Evolutionary conservation across 2,888 invertebrate species (phyloP).

Genomic region (Papilio demoleus): DNA sequence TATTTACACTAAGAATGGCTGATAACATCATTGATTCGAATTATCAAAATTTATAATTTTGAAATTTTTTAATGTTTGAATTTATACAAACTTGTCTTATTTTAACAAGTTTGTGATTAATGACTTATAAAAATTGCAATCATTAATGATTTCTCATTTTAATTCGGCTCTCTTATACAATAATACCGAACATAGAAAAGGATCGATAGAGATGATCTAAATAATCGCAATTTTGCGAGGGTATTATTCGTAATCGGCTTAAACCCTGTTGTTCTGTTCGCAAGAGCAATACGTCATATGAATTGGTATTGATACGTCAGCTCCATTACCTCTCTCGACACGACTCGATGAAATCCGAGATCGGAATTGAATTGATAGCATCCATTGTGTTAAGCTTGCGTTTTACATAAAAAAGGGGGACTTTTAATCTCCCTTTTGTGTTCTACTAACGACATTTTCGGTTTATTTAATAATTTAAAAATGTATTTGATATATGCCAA

Average conservation of each 20-base stretch:
- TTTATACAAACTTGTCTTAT: too few relatives aligned
- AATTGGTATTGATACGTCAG: conserved; percentile 64
- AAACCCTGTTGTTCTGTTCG: conserved; percentile 30
- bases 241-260: conserved; percentile 35
- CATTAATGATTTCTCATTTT: too few relatives aligned
- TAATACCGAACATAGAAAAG: background rate
- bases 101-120: too few relatives aligned
- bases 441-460: conserved; percentile 4
- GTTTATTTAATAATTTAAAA: background rate
- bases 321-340: conserved; percentile 46
- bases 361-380: conserved; percentile 45
- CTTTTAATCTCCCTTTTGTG: conserved; percentile 22
- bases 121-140: too few relatives aligned
- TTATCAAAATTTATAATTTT: too few relatives aligned
- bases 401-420: conserved; percentile 25
- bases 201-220: conserved; percentile 10
- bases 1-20: too few relatives aligned
- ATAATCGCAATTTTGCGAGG: conserved; percentile 31
- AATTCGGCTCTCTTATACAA: too few relatives aligned
- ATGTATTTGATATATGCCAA: background rate
- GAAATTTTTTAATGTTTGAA: too few relatives aligned
- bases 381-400: conserved; percentile 38
- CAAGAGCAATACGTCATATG: conserved; percentile 55
- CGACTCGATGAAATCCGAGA: conserved; percentile 45
- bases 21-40: too few relatives aligned